A percentile compares a stretch with the other conserved stretches of the same genome.
Evolutionary conservation across 2,888 invertebrate species (phyloP).

Genomic region (Ferdinandea cuprea): DNA sequence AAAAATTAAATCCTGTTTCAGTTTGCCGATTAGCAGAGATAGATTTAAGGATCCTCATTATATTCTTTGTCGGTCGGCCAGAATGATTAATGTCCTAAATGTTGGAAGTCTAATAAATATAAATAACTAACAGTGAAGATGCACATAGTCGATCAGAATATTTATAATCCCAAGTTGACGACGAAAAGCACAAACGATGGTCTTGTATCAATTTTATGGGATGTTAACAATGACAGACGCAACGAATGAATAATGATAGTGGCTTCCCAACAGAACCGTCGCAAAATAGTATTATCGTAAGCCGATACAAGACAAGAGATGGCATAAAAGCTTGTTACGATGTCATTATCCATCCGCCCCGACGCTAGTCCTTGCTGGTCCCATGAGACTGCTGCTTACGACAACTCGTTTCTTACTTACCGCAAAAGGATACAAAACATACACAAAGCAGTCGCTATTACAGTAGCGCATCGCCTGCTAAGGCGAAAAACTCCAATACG

Average conservation of each 20-base stretch:
- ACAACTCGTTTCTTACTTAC: constrained; percentile 43
- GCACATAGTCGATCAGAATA: constrained; percentile 7
- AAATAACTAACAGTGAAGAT: constrained; percentile 22
- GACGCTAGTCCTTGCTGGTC: background rate
- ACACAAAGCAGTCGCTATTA: background rate
- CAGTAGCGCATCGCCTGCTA: constrained; percentile 34
- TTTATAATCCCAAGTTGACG: constrained; percentile 26
- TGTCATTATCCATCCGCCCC: constrained; percentile 16
- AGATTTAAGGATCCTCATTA: constrained; percentile 21
- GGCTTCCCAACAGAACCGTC: background rate
- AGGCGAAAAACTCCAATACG: constrained; percentile 14
- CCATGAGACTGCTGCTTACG: constrained; percentile 54
- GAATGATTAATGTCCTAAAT: constrained; percentile 40
- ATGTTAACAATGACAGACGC: constrained; percentile 27
- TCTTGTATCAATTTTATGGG: constrained; percentile 39
- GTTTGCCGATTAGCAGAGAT: constrained; percentile 4
- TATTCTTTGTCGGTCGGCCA: background rate
- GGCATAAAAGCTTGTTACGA: constrained; percentile 43
- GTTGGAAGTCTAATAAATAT: constrained; percentile 42
- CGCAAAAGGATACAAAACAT: constrained; percentile 31
- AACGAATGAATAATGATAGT: background rate
- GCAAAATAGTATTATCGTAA: background rate
- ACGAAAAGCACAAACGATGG: background rate
- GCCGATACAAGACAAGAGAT: constrained; percentile 17
- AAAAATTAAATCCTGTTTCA: constrained; percentile 1